Percentiles rank a stretch among this genome's conserved stretches.
Conservation (phyloP, 2,797 vertebrate genomes). For the Sandelia bainsii region DNA sequence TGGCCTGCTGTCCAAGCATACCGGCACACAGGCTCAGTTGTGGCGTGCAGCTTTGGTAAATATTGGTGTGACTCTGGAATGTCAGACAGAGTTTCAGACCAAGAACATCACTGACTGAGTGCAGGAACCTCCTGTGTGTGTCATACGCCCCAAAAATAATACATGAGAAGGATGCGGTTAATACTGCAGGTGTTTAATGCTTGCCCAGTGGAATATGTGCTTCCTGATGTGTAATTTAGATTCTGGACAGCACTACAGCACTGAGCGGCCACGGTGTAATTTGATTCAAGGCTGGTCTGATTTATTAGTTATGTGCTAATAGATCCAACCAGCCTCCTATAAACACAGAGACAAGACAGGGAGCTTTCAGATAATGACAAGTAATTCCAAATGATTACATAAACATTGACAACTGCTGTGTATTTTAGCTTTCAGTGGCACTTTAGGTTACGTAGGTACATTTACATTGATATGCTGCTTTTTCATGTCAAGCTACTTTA, state of each 20-base stretch:
- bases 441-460: too few relatives aligned
- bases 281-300: not conserved
- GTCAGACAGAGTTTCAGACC: conserved; percentile 64
- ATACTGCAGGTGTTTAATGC: conserved; percentile 24
- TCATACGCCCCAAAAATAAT: conserved; percentile 44
- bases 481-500: too few relatives aligned
- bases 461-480: too few relatives aligned
- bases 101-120: conserved; percentile 55
- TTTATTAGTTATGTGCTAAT: conserved; percentile 18
- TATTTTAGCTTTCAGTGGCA: not conserved
- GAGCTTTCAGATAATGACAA: not conserved
- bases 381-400: not conserved
- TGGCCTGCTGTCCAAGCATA: conserved; percentile 29
- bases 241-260: conserved; percentile 22
- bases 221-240: conserved; percentile 34
- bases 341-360: conserved; percentile 3
- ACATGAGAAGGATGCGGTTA: conserved; percentile 45
- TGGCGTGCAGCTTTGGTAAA: conserved; percentile 57
- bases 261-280: conserved; percentile 17
- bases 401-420: not conserved
- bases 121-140: conserved; percentile 24
- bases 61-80: conserved; percentile 64
- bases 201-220: conserved; percentile 30
- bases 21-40: conserved; percentile 4
- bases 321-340: conserved; percentile 11